phyloP scores from a whole-genome alignment of 2,888 invertebrate genomes.

The Gryllus longicercus region DNA sequence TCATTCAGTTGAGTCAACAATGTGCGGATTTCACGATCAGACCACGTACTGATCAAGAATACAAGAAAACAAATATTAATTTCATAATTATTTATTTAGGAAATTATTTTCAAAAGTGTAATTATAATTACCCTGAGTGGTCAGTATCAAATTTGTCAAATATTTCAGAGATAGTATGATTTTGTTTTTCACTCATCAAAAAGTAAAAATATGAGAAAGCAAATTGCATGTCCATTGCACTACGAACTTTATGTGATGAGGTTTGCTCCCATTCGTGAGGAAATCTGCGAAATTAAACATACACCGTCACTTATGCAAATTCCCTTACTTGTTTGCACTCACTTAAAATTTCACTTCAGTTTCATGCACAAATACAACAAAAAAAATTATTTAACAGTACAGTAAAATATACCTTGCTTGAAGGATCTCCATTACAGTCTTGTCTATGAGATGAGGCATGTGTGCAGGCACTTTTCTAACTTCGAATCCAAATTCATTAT shows the following conservation, averaged over 20 bases:
- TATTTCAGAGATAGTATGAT: slow-evolving; percentile 54
- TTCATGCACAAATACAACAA: neutral
- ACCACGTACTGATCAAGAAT: slow-evolving; percentile 59
- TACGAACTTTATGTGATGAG: slow-evolving; percentile 62
- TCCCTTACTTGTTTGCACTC: too few relatives aligned
- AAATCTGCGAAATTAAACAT: slow-evolving; percentile 49
- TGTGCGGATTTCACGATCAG: slow-evolving; percentile 73
- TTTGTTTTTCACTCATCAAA: slow-evolving; percentile 60
- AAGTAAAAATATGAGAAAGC: slow-evolving; percentile 75
- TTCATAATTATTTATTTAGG: too few relatives aligned
- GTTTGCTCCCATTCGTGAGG: slow-evolving; percentile 59
- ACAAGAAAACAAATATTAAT: neutral
- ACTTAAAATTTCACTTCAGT: neutral
- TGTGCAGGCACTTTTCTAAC: slow-evolving; percentile 72
- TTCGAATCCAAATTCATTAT: slow-evolving; percentile 65
- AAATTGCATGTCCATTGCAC: slow-evolving; percentile 68
- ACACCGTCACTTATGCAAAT: neutral
- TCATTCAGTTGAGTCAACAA: slow-evolving; percentile 64
- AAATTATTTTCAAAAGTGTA: slow-evolving; percentile 18
- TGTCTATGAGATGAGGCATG: slow-evolving; percentile 72
- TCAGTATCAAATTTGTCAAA: slow-evolving; percentile 74
- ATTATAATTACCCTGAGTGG: slow-evolving; percentile 56
- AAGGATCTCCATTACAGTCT: slow-evolving; percentile 58
- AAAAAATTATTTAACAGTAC: slow-evolving; percentile 24
- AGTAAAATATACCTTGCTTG: slow-evolving; percentile 52